Evolutionary conservation across 2,888 invertebrate genomes (phyloP), one percentile per base, ranked within the genome.

Genomic region (Synergus laeviventris): DNA sequence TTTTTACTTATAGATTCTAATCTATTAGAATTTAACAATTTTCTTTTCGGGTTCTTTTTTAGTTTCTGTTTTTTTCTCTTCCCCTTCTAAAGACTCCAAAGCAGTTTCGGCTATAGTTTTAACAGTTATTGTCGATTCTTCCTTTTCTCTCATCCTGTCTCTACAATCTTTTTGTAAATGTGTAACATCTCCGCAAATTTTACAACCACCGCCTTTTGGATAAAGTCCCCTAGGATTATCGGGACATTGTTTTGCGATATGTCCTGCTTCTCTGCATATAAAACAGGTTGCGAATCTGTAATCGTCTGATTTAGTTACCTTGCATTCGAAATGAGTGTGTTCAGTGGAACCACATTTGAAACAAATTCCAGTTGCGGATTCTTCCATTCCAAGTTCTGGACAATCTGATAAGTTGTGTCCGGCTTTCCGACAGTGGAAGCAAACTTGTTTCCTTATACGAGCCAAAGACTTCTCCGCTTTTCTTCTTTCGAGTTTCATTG

Each of bases 271-370:
- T 76, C 94, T 94, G 89, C 98, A 98, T 82, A 98, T 95, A 87
- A 97, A 98, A 90, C 98, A 98, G 75, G 94, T 94, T 0, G 97
- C 97, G 91, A 94, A 97, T 87, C 95, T 94, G 86, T 94, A 97
- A 77, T 94, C 94, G 79, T 94, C 93, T 59, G 93, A 93, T 82
- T 91, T 93, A 49, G 93, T 93, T 0, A 95, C 94, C 92, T 94
- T 94, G 85, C 96, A 96, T 86, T 95, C 94, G 87, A 94, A 94
- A 85, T 95, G 94, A 14, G 94, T 94, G 87, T 97, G 97, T 88
- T 97, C 97, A 5, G 96, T 96, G 0, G 97, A 97, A 0, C 97
- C 97, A 91, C 97, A 97, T 90, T 97, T 97, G 87, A 96, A 97
- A 87, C 97, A 97, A 70, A 97, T 94, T 9, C 96, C 96, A 73